Conservation (phyloP, 2,113 vertebrate genomes). For the Murina feae region DNA sequence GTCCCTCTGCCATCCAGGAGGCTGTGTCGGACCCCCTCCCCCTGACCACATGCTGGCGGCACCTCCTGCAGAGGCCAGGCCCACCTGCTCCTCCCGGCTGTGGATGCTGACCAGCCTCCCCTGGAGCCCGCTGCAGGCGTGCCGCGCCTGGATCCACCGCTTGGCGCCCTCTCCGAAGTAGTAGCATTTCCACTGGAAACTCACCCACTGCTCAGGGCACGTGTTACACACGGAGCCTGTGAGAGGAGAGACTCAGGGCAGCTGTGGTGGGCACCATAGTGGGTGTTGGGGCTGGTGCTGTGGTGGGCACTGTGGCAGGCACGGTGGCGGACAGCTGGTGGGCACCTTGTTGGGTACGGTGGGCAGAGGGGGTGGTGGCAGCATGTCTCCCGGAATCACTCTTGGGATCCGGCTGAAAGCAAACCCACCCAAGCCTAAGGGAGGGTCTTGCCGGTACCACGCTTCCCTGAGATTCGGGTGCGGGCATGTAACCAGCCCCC, state of each 20-base stretch:
- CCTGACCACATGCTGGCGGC: accelerated
- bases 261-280: not conserved
- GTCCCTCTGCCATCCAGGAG: accelerated
- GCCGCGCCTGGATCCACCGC: constrained; percentile 57
- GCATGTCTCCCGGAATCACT: not conserved
- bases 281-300: accelerated
- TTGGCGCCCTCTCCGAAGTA: constrained; percentile 37
- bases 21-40: accelerated
- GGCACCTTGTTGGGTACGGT: accelerated
- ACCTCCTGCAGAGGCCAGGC: not conserved
- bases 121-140: not conserved
- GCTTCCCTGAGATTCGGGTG: too few relatives aligned
- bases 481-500: not conserved
- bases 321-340: not conserved
- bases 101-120: constrained; percentile 65
- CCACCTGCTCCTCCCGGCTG: constrained; percentile 62
- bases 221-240: constrained; percentile 42
- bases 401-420: not conserved
- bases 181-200: constrained; percentile 69
- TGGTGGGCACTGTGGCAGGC: not conserved
- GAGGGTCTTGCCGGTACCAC: not conserved
- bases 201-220: constrained; percentile 59
- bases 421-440: not conserved
- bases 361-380: not conserved
- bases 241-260: not conserved